phyloP scores from a whole-genome alignment of 1,140 invertebrate genomes.

The Drosophila erecta region DNA sequence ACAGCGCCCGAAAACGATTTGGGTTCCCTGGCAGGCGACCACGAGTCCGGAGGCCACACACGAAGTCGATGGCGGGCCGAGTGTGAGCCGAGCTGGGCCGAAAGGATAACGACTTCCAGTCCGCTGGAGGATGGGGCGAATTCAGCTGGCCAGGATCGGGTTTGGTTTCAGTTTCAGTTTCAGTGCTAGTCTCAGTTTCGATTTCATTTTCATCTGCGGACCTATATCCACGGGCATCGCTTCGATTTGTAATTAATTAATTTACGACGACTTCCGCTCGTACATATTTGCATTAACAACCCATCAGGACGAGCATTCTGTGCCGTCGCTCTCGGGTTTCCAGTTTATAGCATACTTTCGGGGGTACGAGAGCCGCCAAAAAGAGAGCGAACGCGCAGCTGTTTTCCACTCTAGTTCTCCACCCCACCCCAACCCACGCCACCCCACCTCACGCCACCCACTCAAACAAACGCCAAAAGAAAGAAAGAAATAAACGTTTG shows the following conservation, averaged over 20 bases:
- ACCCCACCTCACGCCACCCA: not conserved
- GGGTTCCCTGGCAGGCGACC: slow-evolving; percentile 47
- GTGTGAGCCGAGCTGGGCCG: not conserved
- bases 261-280: slow-evolving; percentile 56
- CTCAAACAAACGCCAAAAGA: slow-evolving; percentile 55
- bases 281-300: slow-evolving; percentile 41
- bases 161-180: not conserved
- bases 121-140: not conserved
- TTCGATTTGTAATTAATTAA: slow-evolving; percentile 70
- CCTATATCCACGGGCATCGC: slow-evolving; percentile 11
- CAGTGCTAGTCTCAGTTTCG: slow-evolving; percentile 9
- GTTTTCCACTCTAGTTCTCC: slow-evolving; percentile 12
- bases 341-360: slow-evolving; percentile 74
- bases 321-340: slow-evolving; percentile 34
- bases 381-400: slow-evolving; percentile 24
- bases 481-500: slow-evolving; percentile 57
- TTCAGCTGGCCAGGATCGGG: slow-evolving; percentile 32
- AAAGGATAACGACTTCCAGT: slow-evolving; percentile 19
- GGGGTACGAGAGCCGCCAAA: slow-evolving; percentile 26
- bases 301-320: slow-evolving; percentile 1
- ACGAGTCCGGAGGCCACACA: slow-evolving; percentile 48
- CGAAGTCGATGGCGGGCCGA: slow-evolving; percentile 36
- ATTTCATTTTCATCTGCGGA: slow-evolving; percentile 27
- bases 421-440: not conserved
- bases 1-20: slow-evolving; percentile 81